Base-by-base conservation (phyloP, 2,113 vertebrate genomes). In the Dascyllus trimaculatus region DNA sequence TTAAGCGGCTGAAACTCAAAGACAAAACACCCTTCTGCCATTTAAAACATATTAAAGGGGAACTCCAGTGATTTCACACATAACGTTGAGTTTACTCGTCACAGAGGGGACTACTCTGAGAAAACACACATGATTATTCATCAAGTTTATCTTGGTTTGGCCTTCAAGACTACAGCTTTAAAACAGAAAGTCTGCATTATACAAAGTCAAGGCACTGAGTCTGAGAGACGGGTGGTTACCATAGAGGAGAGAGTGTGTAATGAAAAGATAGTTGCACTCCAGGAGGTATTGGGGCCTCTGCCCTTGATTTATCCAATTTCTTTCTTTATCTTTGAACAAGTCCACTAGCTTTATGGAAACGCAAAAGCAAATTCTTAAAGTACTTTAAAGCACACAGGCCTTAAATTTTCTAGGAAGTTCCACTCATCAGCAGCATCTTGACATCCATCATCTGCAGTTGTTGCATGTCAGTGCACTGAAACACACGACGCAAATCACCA, bases 71-170 rank as follows among this genome's bases (percentile, higher is more conserved):
- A 25, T 46, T 75, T 63, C 51, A 51, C 54, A 52, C 5, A 64
- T 13, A 46, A 59, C 70, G 60, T 15, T 60, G 25, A 65, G 58
- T 35, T 65, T 24, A 58, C 29, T 40, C 74, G 76, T 80, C 71
- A 63, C 5, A 11, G 8, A 56, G 49, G 52, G 29, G 1, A 21
- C n/a, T 25, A 24, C 21, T 38, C 14, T 60, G 40, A 53, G 35
- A 58, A 77, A 71, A 71, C 64, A 82, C 5, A 18, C 40, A 40
- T 38, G 38, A 67, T 53, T 19, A 32, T 43, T 71, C 26, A 40
- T 62, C 65, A 59, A 11, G 68, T 53, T 63, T 24, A 22, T 67
- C 61, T 74, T 51, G 4, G 40, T 15, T 43, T 43, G 40, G 40
- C 13, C 40, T 15, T 56, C 32, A 25, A 58, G 19, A 52, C 13